Evolutionary conservation across 2,113 vertebrate species (phyloP), one percentile per base, ranked within the genome.

Genomic region (Upupa epops): DNA sequence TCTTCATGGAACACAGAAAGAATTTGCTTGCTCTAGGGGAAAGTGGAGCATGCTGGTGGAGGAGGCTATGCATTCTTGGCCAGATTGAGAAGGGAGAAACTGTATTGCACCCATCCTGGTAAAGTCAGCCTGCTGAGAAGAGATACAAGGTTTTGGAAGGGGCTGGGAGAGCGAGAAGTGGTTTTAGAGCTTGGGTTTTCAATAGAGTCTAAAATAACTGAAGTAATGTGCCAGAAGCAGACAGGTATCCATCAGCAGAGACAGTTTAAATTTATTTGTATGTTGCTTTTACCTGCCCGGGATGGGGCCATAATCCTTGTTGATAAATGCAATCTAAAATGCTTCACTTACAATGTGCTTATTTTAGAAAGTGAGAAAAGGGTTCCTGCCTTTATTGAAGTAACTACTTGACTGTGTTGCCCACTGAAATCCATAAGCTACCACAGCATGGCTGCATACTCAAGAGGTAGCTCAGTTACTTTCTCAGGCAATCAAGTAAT

Each of bases 241-340:
- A 25, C 63, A 90, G 2, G 3, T 66, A 61, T 88, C 74, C 70
- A 84, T 85, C 90, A 94, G 22, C 69, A 82, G 51, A 93, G 29
- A 83, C 26, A 79, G 51, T 15, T 68, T 73, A 70, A 25, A 49
- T 82, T 70, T 81, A 89, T 87, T 92, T 90, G 34, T 75, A 51
- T 25, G 60, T 84, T 90, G 70, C 79, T 94, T 93, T 95, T 88
- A 92, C 89, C 84, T 94, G 63, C 88, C 68, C 51, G 63, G 92
- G 89, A 95, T 89, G 89, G 52, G 65, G 60, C 73, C 36, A 2
- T 90, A 79, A 89, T 93, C 81, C 54, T 93, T 79, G 45, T 80
- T 94, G 81, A 92, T 84, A 89, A 94, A 90, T 92, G 63, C 56
- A 52, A 14, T 65, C 68, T 86, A 16, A 94, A 95, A 69, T 87